A percentile compares a stretch with the other conserved stretches of the same genome.
These are phyloP conservation scores for Ornithorhynchus anatinus DNA, from an alignment of 2,113 vertebrate genomes.

Conservation along the genomic window DNA sequence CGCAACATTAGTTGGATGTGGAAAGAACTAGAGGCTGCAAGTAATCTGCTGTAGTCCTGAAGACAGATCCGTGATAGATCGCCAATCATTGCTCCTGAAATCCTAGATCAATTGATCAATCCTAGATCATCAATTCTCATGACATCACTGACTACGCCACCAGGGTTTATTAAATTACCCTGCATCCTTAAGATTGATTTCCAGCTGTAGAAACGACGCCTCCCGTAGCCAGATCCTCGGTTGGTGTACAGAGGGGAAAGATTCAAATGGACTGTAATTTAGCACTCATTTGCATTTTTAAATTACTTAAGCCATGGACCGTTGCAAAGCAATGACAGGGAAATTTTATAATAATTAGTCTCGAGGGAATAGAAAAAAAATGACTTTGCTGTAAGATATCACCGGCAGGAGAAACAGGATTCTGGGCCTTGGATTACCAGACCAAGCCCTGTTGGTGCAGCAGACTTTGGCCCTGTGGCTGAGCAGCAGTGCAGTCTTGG, in stretches of 20 bases:
- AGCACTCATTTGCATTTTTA: constrained; percentile 78
- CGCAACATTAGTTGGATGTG: background rate
- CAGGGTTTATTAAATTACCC: constrained; percentile 48
- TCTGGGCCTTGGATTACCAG: constrained; percentile 21
- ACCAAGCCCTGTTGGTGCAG: background rate
- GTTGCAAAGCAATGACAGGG: constrained; percentile 72
- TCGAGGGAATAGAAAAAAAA: constrained; percentile 44
- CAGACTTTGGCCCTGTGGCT: constrained; percentile 4
- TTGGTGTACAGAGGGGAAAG: background rate
- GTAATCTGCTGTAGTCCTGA: constrained; percentile 32
- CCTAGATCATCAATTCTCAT: too few species aligned
- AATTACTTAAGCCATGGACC: constrained; percentile 73
- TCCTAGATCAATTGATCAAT: constrained; percentile 37
- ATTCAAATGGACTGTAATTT: constrained; percentile 62
- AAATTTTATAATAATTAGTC: constrained; percentile 72
- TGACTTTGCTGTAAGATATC: constrained; percentile 14
- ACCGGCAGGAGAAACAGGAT: constrained; percentile 30
- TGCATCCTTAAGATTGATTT: constrained; percentile 52
- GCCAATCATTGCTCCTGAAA: constrained; percentile 31
- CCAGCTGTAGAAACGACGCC: constrained; percentile 48
- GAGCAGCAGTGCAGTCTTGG: background rate
- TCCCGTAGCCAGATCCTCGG: constrained; percentile 21
- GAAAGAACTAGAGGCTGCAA: constrained; percentile 25
- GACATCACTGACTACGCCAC: constrained; percentile 53
- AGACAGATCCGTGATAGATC: background rate